Evolutionary conservation across 2,797 vertebrate genomes (phyloP).

Genomic region (Acridotheres tristis): DNA sequence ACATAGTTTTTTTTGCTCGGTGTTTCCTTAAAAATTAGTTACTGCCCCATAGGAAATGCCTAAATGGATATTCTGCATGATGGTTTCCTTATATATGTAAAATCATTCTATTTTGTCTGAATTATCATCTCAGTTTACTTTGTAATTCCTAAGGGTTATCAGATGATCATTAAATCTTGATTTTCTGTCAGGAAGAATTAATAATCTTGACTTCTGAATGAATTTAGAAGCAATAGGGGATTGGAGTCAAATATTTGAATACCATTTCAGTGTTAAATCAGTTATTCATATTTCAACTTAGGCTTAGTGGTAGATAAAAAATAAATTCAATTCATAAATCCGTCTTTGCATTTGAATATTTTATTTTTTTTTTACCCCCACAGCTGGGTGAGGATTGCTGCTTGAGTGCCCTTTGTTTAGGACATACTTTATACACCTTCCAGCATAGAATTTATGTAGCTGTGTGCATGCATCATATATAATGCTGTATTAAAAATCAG

Average conservation of each 20-base stretch:
- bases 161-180: slow-evolving; percentile 92
- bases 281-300: slow-evolving; percentile 69
- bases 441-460: background rate
- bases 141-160: slow-evolving; percentile 83
- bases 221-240: slow-evolving; percentile 79
- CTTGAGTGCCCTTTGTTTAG: background rate
- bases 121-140: slow-evolving; percentile 62
- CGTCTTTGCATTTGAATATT: slow-evolving; percentile 53
- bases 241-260: slow-evolving; percentile 76
- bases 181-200: slow-evolving; percentile 90
- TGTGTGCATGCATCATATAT: background rate
- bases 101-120: slow-evolving; percentile 67
- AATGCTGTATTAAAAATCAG: background rate
- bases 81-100: slow-evolving; percentile 45
- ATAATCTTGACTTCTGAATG: slow-evolving; percentile 83
- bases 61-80: slow-evolving; percentile 6
- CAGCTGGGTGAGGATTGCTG: background rate
- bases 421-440: background rate
- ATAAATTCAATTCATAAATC: slow-evolving; percentile 66
- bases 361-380: background rate
- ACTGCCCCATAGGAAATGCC: background rate
- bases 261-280: slow-evolving; percentile 69
- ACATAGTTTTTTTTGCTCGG: background rate
- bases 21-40: slow-evolving; percentile 34
- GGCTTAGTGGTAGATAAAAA: slow-evolving; percentile 61